Conservation (phyloP, 2,888 invertebrate species). For the Caenorhabditis drosophilae region DNA sequence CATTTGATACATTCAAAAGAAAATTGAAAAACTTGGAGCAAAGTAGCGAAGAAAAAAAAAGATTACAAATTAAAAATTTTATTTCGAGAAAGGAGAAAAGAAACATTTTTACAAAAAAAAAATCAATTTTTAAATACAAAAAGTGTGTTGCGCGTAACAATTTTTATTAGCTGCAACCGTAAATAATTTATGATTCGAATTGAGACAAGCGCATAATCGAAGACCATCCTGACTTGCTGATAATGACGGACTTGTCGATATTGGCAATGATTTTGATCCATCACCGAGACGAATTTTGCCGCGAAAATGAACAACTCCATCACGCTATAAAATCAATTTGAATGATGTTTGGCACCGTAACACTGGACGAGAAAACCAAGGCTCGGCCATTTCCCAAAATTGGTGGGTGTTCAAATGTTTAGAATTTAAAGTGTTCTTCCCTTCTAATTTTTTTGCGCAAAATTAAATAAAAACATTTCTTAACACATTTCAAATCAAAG, state of each 20-base stretch:
- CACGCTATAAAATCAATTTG: slow-evolving; percentile 35
- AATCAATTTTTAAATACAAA: slow-evolving; percentile 8
- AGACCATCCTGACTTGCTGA: slow-evolving; percentile 66
- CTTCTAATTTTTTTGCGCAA: no score
- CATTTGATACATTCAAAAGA: no score
- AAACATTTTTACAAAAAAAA: not conserved
- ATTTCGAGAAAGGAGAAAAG: no score
- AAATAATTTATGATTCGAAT: slow-evolving; percentile 52
- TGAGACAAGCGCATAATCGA: slow-evolving; percentile 62
- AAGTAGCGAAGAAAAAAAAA: no score
- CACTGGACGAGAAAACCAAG: slow-evolving; percentile 2
- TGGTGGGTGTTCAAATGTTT: no score
- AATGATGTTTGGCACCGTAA: no score
- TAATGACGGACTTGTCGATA: slow-evolving; percentile 64
- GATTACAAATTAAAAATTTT: no score
- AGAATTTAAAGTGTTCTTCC: no score
- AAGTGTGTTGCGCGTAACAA: slow-evolving; percentile 45
- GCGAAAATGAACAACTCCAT: slow-evolving; percentile 40
- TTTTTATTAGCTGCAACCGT: slow-evolving; percentile 62
- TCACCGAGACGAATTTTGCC: slow-evolving; percentile 45
- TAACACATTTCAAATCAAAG: not conserved
- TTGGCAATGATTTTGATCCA: slow-evolving; percentile 42
- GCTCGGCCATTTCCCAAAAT: no score
- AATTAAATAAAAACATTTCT: no score
- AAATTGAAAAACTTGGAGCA: no score